These are phyloP conservation scores for Eidolon dupreanum DNA, from an alignment of 2,797 vertebrate genomes.

Conservation along the genomic window DNA sequence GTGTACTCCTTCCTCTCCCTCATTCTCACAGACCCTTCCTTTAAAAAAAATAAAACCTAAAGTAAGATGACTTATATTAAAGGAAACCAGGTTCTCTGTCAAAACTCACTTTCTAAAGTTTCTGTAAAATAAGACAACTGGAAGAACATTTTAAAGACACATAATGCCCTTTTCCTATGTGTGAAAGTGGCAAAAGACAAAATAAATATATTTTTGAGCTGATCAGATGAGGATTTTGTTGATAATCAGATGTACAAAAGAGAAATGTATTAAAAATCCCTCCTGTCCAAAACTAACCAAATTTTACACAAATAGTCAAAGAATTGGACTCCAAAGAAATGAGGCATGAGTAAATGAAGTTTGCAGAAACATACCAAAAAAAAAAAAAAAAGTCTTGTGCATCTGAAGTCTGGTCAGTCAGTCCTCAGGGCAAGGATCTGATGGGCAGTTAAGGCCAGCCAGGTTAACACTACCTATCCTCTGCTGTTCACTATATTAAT, in stretches of 20 bases:
- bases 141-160: conserved; percentile 42
- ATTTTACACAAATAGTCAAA: conserved; percentile 45
- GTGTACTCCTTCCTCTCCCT: neutral
- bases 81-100: conserved; percentile 60
- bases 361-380: neutral
- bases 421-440: neutral
- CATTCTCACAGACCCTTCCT: neutral
- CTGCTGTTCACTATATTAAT: neutral
- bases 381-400: neutral
- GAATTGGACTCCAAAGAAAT: neutral
- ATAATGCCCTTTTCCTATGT: conserved; percentile 28
- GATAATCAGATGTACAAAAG: conserved; percentile 55
- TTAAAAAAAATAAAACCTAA: neutral
- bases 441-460: neutral
- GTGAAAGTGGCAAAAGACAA: conserved; percentile 56
- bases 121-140: conserved; percentile 38
- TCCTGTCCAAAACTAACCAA: neutral
- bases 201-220: neutral
- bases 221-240: conserved; percentile 48
- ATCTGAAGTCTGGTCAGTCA: neutral
- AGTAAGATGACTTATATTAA: conserved; percentile 60
- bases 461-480: neutral
- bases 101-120: conserved; percentile 40
- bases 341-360: neutral
- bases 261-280: neutral